Conservation (phyloP, 2,113 vertebrate genomes). For the Amphilophus citrinellus region DNA sequence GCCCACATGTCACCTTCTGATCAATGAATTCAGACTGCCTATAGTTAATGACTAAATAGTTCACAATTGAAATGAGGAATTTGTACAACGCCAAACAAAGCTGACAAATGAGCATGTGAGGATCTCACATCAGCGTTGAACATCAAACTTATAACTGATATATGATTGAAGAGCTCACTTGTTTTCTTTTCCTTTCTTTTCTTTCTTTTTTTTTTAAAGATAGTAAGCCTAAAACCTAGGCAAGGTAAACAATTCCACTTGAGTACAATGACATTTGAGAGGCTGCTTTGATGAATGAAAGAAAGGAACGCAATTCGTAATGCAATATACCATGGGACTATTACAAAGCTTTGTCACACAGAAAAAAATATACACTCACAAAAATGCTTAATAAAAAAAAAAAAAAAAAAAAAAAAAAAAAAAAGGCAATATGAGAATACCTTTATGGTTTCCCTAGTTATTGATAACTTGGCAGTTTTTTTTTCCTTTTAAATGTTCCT, state of each 20-base stretch:
- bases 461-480: slow-evolving; percentile 70
- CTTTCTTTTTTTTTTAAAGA: slow-evolving; percentile 18
- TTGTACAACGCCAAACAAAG: slow-evolving; percentile 33
- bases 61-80: slow-evolving; percentile 43
- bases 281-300: slow-evolving; percentile 55
- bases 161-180: slow-evolving; percentile 26
- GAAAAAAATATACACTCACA: slow-evolving; percentile 50
- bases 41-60: slow-evolving; percentile 49
- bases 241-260: slow-evolving; percentile 54
- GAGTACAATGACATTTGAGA: slow-evolving; percentile 50
- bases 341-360: slow-evolving; percentile 68
- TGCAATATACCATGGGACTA: slow-evolving; percentile 48
- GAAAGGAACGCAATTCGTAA: slow-evolving; percentile 42
- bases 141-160: slow-evolving; percentile 38
- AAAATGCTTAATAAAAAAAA: slow-evolving; percentile 45
- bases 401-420: slow-evolving; percentile 73
- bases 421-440: slow-evolving; percentile 67
- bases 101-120: slow-evolving; percentile 41
- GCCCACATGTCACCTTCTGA: slow-evolving; percentile 39
- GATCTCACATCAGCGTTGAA: slow-evolving; percentile 36
- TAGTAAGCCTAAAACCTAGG: slow-evolving; percentile 32
- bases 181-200: neutral
- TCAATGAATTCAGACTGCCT: slow-evolving; percentile 43
- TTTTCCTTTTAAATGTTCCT: slow-evolving; percentile 21
- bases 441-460: slow-evolving; percentile 38